Base-by-base conservation (phyloP, 2,113 vertebrate genomes). In the Cairina moschata region DNA sequence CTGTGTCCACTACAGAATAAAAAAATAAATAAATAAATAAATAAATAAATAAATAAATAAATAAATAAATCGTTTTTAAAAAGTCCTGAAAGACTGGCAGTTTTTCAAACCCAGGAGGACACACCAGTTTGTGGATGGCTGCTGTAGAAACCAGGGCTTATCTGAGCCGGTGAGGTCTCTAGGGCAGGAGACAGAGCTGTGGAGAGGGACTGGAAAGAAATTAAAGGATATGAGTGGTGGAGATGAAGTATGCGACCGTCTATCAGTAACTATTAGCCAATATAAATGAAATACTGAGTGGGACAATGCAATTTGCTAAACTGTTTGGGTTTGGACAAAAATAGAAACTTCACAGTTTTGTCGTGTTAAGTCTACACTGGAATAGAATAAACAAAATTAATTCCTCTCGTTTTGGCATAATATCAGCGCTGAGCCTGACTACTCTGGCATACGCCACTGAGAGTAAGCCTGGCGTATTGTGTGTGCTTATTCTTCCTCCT, bases 141-240 rank as follows among this genome's bases (percentile, higher is more conserved):
- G 68, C 6, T 56, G 54, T 16, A 62, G 88, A 95, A 82, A 95
- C 62, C 69, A 79, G 93, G 96, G 91, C 83, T 34, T 80, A 44
- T 31, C 91, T 95, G 96, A 95, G 48, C 85, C 87, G 65, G 90
- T 46, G 67, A 96, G 60, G 96, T 97, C 66, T 62, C 26, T 9
- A 88, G 94, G 77, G 97, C 88, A 63, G 94, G 95, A 75, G 74
- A 91, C 17, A 94, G 65, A 17, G 75, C 46, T 48, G 16, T 34
- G 62, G 56, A 38, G 69, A 34, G 59, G 18, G 48, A 4, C 6
- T 96, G 97, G 17, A 79, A 97, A 79, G 97, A 97, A 50, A 83
- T 65, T 34, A 95, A 83, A 95, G 83, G 96, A 98, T 95, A 98
- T 95, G 94, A 17, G 98, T 4, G 98, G 97, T 22, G 96, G 97